Percentiles rank a stretch among this genome's conserved stretches.
Conservation (phyloP, 2,888 invertebrate genomes). For the Limnephilus auricula region DNA sequence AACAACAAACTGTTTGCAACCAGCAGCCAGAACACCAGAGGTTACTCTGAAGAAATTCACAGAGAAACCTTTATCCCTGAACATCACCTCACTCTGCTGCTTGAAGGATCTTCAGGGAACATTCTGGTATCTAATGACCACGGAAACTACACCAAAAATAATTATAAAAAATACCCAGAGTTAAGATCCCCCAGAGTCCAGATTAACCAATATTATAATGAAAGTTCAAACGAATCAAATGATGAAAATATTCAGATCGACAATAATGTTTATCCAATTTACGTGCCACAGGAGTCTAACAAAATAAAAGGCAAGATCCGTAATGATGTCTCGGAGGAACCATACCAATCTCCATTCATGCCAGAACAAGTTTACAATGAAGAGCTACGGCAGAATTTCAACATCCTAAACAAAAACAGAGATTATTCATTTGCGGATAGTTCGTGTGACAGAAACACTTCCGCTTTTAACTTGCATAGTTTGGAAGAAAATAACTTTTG, state of each 20-base stretch:
- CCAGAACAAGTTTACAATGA: conserved; percentile 50
- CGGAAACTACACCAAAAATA: conserved; percentile 18
- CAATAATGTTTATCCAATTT: conserved; percentile 30
- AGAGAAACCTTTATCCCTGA: conserved; percentile 26
- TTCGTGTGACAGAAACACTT: conserved; percentile 59
- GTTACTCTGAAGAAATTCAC: conserved; percentile 40
- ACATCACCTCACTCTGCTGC: not conserved
- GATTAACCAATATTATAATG: conserved; percentile 58
- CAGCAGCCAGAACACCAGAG: conserved; percentile 20
- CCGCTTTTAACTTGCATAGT: conserved; percentile 62
- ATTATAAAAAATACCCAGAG: conserved; percentile 46
- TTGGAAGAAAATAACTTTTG: conserved; percentile 65
- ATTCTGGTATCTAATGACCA: conserved; percentile 19
- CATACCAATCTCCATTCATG: conserved; percentile 25
- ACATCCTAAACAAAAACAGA: conserved; percentile 51
- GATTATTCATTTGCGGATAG: conserved; percentile 60
- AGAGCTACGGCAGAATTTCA: conserved; percentile 44
- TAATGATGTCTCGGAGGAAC: conserved; percentile 45
- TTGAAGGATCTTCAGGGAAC: conserved; percentile 41
- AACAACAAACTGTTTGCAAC: conserved; percentile 47
- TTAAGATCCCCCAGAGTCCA: conserved; percentile 57
- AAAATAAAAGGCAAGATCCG: conserved; percentile 39
- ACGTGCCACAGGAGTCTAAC: conserved; percentile 28
- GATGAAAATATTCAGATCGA: conserved; percentile 57
- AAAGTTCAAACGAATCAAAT: conserved; percentile 59